Percentiles rank a stretch among this genome's conserved stretches.
phyloP scores from a whole-genome alignment of 2,888 invertebrate genomes.

The Tromatobia lineatoria region DNA sequence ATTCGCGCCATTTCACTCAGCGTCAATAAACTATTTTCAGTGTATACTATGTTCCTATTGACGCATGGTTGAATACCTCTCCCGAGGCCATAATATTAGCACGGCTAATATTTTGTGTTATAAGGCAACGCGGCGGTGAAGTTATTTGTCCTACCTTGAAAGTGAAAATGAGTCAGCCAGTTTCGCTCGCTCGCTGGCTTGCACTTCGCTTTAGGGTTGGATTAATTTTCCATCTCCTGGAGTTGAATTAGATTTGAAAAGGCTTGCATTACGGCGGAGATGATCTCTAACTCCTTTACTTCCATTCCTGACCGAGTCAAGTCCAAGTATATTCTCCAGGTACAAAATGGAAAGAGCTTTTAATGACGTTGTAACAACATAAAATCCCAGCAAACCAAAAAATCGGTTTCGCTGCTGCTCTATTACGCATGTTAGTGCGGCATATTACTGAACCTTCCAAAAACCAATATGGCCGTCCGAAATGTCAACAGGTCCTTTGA shows the following conservation, averaged over 20 bases:
- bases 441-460: too few relatives aligned
- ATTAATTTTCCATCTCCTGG: conserved; percentile 61
- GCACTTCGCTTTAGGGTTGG: conserved; percentile 50
- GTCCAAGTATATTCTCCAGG: background rate
- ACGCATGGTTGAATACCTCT: background rate
- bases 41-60: background rate
- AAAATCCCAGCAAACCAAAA: too few relatives aligned
- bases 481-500: too few relatives aligned
- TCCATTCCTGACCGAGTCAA: background rate
- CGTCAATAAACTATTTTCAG: background rate
- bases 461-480: too few relatives aligned
- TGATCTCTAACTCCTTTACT: background rate
- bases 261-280: conserved; percentile 44
- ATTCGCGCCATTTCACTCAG: background rate
- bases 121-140: conserved; percentile 21
- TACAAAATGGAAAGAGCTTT: background rate
- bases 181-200: conserved; percentile 14
- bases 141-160: conserved; percentile 58
- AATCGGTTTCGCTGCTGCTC: too few relatives aligned
- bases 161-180: conserved; percentile 29
- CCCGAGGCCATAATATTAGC: conserved; percentile 48
- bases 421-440: too few relatives aligned
- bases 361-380: background rate
- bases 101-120: conserved; percentile 52
- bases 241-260: conserved; percentile 54